Conservation (phyloP, 1,140 invertebrate species). For the Harpegnathos saltator region DNA sequence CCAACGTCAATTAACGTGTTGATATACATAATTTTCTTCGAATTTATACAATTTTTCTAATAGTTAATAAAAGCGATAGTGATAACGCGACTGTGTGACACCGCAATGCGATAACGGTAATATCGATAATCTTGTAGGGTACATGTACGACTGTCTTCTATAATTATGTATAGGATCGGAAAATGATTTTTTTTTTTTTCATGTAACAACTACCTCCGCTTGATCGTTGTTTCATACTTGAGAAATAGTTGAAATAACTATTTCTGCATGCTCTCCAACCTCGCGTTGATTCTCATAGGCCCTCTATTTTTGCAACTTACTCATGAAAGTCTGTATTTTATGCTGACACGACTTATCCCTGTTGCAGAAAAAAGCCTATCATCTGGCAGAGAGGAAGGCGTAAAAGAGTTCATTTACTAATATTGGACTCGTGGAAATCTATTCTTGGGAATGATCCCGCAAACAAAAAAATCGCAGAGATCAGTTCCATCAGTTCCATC, state of each 20-base stretch:
- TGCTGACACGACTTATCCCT: slow-evolving; percentile 62
- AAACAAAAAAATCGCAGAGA: background rate
- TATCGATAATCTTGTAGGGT: background rate
- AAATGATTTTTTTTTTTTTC: background rate
- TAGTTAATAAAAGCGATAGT: slow-evolving; percentile 11
- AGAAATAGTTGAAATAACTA: too few relatives aligned
- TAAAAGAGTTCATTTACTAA: slow-evolving; percentile 26
- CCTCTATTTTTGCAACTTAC: background rate
- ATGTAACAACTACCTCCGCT: background rate
- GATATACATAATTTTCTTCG: too few relatives aligned
- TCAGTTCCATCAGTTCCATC: background rate
- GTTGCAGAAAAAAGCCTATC: slow-evolving; percentile 66
- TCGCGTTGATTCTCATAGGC: too few relatives aligned
- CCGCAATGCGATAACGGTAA: background rate
- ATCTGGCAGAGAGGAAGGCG: slow-evolving; percentile 20
- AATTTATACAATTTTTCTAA: background rate
- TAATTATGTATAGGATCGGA: too few relatives aligned
- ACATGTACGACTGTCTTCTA: too few relatives aligned
- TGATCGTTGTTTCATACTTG: background rate
- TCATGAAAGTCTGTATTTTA: slow-evolving; percentile 11
- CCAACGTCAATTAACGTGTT: too few relatives aligned
- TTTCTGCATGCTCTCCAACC: too few relatives aligned
- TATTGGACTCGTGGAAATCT: slow-evolving; percentile 25
- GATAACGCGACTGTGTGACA: background rate
- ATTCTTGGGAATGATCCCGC: background rate